Conservation (phyloP, 35 echinoderm and acorn worm genomes). For the Amphiura filiformis region DNA sequence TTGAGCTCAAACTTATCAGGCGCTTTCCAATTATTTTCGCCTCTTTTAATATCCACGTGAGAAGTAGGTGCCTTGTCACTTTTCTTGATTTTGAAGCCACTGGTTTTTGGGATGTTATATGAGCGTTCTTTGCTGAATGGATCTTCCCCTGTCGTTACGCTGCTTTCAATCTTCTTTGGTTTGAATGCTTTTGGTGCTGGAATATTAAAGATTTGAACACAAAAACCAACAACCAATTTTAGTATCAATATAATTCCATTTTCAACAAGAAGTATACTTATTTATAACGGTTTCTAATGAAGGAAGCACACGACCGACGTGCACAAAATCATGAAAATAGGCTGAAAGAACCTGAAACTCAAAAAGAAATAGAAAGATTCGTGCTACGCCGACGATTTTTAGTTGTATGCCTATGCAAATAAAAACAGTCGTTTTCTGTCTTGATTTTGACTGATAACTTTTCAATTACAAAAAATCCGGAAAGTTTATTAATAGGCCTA, state of each 20-base stretch:
- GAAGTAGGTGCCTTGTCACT: constrained; percentile 58
- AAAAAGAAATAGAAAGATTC: too few species aligned
- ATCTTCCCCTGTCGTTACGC: constrained; percentile 47
- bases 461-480: too few species aligned
- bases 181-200: constrained; percentile 78
- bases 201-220: too few species aligned
- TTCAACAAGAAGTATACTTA: background rate
- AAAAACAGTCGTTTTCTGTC: too few species aligned
- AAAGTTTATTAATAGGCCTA: too few species aligned
- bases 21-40: constrained; percentile 63
- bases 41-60: constrained; percentile 10
- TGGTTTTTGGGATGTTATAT: constrained; percentile 63
- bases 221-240: background rate
- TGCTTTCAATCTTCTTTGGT: constrained; percentile 40
- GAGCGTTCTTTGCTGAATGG: constrained; percentile 63
- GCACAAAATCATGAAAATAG: too few species aligned
- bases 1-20: constrained; percentile 62
- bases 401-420: too few species aligned
- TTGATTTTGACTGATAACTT: too few species aligned
- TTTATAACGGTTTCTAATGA: too few species aligned
- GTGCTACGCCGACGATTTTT: too few species aligned
- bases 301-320: too few species aligned
- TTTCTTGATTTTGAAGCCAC: constrained; percentile 66
- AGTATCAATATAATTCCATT: background rate
- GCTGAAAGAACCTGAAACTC: too few species aligned